Percentiles rank a stretch among this genome's conserved stretches.
phyloP scores from a whole-genome alignment of 1,140 invertebrate genomes.

The Drosophila repleta region DNA sequence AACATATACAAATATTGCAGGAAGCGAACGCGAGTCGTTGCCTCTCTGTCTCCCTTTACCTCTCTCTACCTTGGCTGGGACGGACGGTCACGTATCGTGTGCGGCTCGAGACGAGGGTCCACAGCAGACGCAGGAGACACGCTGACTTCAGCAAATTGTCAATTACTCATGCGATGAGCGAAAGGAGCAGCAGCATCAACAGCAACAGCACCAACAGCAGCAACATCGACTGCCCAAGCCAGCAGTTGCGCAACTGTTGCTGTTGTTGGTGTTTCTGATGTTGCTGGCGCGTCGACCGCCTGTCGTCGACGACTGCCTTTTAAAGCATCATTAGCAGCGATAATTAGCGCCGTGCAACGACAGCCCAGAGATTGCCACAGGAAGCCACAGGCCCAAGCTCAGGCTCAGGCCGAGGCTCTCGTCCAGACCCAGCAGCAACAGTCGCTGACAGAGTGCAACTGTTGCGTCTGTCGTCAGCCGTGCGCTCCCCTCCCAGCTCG shows the following conservation, averaged over 20 bases:
- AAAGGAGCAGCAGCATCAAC: conserved; percentile 63
- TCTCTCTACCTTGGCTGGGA: background rate
- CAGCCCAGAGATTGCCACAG: conserved; percentile 71
- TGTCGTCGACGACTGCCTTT: conserved; percentile 80
- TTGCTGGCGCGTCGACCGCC: conserved; percentile 57
- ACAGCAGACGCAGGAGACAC: conserved; percentile 68
- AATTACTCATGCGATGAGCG: conserved; percentile 81
- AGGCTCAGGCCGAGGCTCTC: conserved; percentile 24
- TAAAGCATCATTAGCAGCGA: conserved; percentile 83
- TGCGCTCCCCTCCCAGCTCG: background rate
- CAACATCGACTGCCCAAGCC: conserved; percentile 35
- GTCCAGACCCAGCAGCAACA: conserved; percentile 20
- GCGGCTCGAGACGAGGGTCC: conserved; percentile 33
- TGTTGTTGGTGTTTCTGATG: conserved; percentile 24
- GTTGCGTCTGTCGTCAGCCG: conserved; percentile 1
- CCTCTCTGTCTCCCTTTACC: background rate
- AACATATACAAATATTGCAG: conserved; percentile 80
- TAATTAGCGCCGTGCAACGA: conserved; percentile 83
- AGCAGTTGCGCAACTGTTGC: conserved; percentile 44
- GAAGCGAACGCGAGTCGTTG: conserved; percentile 26
- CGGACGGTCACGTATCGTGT: conserved; percentile 43
- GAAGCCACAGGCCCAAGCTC: conserved; percentile 24
- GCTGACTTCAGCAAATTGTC: conserved; percentile 82
- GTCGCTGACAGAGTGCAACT: conserved; percentile 31
- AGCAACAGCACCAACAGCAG: too few relatives aligned